Conservation (phyloP, 2,888 invertebrate species). For the Cylindroiulus punctatus region DNA sequence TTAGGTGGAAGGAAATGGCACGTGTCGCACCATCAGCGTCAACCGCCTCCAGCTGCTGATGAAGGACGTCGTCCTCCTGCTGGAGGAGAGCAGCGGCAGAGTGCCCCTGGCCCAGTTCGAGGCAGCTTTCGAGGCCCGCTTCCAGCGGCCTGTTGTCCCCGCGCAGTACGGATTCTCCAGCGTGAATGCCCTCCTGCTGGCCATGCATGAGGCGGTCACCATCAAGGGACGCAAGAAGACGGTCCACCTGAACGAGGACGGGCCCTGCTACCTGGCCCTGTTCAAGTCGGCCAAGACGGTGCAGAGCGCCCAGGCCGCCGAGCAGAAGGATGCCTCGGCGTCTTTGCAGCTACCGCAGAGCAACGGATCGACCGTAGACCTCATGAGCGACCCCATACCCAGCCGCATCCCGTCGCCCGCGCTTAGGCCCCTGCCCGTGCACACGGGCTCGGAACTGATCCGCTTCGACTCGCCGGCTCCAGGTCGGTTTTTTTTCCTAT, state of each 20-base stretch:
- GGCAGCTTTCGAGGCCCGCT: slow-evolving; percentile 61
- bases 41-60: slow-evolving; percentile 70
- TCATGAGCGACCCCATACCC: slow-evolving; percentile 62
- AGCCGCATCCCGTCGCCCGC: slow-evolving; percentile 64
- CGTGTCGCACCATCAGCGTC: slow-evolving; percentile 64
- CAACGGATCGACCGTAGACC: slow-evolving; percentile 59
- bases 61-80: slow-evolving; percentile 69
- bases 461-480: slow-evolving; percentile 43
- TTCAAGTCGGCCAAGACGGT: slow-evolving; percentile 17
- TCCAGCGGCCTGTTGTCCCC: slow-evolving; percentile 68
- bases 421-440: slow-evolving; percentile 60
- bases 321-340: neutral
- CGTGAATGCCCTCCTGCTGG: slow-evolving; percentile 69
- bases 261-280: slow-evolving; percentile 16
- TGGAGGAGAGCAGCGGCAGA: slow-evolving; percentile 69
- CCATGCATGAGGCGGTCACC: slow-evolving; percentile 70
- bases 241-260: slow-evolving; percentile 40
- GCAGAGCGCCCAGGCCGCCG: too few species aligned
- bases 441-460: neutral
- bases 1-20: neutral
- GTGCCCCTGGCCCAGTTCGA: slow-evolving; percentile 65
- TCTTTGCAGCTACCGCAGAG: neutral
- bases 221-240: slow-evolving; percentile 67
- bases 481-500: too few species aligned
- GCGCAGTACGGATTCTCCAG: slow-evolving; percentile 70